Evolutionary conservation across 2,113 vertebrate species (phyloP).

Genomic region (Xiphophorus hellerii): DNA sequence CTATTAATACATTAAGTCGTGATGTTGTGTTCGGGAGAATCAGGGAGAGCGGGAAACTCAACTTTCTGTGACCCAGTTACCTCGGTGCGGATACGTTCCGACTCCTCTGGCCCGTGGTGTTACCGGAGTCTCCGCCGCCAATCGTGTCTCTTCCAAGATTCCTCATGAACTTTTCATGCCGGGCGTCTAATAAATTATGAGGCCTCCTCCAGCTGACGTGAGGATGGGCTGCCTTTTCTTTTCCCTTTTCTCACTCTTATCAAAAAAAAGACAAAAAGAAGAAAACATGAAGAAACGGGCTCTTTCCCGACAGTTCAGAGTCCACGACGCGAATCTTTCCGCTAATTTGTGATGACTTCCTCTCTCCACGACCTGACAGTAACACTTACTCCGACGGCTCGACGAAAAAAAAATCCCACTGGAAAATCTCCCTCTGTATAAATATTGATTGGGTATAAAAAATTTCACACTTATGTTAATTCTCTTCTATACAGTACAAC

Average conservation of each 20-base stretch:
- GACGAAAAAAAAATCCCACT: slow-evolving; percentile 19
- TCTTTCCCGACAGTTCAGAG: slow-evolving; percentile 56
- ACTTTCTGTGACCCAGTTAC: slow-evolving; percentile 78
- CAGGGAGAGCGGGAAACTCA: slow-evolving; percentile 38
- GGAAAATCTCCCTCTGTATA: slow-evolving; percentile 55
- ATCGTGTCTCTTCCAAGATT: slow-evolving; percentile 75
- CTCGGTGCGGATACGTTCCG: slow-evolving; percentile 53
- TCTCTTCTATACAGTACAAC: slow-evolving; percentile 38
- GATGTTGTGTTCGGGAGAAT: slow-evolving; percentile 54
- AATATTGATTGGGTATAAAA: slow-evolving; percentile 72
- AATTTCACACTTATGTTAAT: slow-evolving; percentile 54
- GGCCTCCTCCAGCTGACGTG: slow-evolving; percentile 67
- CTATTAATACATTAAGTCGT: slow-evolving; percentile 75
- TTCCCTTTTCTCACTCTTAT: slow-evolving; percentile 47
- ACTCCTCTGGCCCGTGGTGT: slow-evolving; percentile 59
- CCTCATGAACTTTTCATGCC: slow-evolving; percentile 78
- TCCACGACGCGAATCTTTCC: slow-evolving; percentile 38
- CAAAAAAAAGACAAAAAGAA: slow-evolving; percentile 51
- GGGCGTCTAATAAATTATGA: slow-evolving; percentile 80
- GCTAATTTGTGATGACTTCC: slow-evolving; percentile 49
- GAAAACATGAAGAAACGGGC: slow-evolving; percentile 38
- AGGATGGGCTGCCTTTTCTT: slow-evolving; percentile 55
- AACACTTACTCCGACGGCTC: slow-evolving; percentile 47
- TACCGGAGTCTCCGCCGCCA: slow-evolving; percentile 49
- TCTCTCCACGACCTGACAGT: slow-evolving; percentile 35